Percentiles rank a stretch among this genome's conserved stretches.
phyloP scores from a whole-genome alignment of 1,140 invertebrate genomes.

The Eupristina koningsbergeri region DNA sequence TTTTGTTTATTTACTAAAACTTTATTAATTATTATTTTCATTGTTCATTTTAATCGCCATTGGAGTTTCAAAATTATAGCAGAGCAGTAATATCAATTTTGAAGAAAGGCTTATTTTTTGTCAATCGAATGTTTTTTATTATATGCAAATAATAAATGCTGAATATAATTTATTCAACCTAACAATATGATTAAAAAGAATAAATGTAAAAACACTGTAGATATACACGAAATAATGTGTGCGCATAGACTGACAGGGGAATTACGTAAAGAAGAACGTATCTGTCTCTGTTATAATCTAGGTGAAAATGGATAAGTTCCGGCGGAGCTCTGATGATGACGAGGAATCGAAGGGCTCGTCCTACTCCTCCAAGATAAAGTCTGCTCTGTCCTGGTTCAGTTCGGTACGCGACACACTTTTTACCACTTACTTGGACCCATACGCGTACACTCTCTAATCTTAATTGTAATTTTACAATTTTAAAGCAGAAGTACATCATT shows the following conservation, averaged over 20 bases:
- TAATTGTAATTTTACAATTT: constrained; percentile 3
- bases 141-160: too few species aligned
- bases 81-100: background rate
- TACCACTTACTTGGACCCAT: constrained; percentile 70
- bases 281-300: constrained; percentile 71
- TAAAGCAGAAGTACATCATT: background rate
- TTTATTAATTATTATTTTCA: background rate
- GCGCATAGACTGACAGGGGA: constrained; percentile 31
- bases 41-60: constrained; percentile 11
- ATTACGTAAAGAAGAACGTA: constrained; percentile 51
- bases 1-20: background rate
- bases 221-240: constrained; percentile 26
- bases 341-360: constrained; percentile 66
- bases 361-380: constrained; percentile 69
- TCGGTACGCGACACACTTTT: constrained; percentile 71
- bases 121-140: too few species aligned
- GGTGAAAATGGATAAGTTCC: constrained; percentile 72
- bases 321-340: constrained; percentile 69
- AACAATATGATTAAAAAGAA: too few species aligned
- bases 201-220: constrained; percentile 5
- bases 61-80: constrained; percentile 15
- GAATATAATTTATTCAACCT: too few species aligned
- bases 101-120: background rate
- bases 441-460: constrained; percentile 47
- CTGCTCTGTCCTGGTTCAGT: constrained; percentile 70